These are phyloP conservation scores for Branchinecta lindahli DNA, from an alignment of 1,140 invertebrate genomes.

Conservation along the genomic window DNA sequence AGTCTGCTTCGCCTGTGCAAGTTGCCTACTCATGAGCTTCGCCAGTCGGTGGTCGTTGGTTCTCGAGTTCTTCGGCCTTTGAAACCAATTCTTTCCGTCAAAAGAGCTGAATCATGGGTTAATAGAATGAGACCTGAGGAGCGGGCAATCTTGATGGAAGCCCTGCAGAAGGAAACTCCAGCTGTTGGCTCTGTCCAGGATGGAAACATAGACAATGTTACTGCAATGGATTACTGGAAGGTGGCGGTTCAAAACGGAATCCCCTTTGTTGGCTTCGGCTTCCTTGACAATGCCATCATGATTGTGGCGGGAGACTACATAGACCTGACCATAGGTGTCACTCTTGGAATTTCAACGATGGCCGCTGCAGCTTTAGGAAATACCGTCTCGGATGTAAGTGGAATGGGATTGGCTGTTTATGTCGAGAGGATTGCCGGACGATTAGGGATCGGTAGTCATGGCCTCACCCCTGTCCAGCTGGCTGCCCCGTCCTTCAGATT, in stretches of 20 bases:
- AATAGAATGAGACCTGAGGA: not conserved
- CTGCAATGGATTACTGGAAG: slow-evolving; percentile 27
- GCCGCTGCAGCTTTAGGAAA: slow-evolving; percentile 77
- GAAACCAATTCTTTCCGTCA: not conserved
- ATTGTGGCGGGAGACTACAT: slow-evolving; percentile 93
- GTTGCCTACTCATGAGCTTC: no score
- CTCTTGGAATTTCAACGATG: slow-evolving; percentile 85
- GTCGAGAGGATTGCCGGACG: slow-evolving; percentile 66
- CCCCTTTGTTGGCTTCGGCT: slow-evolving; percentile 91
- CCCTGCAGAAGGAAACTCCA: not conserved
- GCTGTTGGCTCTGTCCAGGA: not conserved
- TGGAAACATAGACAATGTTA: not conserved
- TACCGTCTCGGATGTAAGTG: slow-evolving; percentile 84
- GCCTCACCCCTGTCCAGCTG: slow-evolving; percentile 66
- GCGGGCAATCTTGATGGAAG: not conserved
- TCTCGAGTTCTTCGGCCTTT: not conserved
- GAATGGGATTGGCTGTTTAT: slow-evolving; percentile 83
- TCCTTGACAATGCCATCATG: slow-evolving; percentile 94
- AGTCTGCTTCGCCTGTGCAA: no score
- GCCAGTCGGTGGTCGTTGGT: no score
- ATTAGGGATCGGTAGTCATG: slow-evolving; percentile 65
- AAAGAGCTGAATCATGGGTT: not conserved
- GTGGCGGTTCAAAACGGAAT: slow-evolving; percentile 70
- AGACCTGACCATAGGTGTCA: slow-evolving; percentile 61
- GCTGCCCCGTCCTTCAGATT: slow-evolving; percentile 24